A percentile compares a stretch with the other conserved stretches of the same genome.
Evolutionary conservation across 2,888 invertebrate species (phyloP).

Genomic region (Trichogramma evanescens): DNA sequence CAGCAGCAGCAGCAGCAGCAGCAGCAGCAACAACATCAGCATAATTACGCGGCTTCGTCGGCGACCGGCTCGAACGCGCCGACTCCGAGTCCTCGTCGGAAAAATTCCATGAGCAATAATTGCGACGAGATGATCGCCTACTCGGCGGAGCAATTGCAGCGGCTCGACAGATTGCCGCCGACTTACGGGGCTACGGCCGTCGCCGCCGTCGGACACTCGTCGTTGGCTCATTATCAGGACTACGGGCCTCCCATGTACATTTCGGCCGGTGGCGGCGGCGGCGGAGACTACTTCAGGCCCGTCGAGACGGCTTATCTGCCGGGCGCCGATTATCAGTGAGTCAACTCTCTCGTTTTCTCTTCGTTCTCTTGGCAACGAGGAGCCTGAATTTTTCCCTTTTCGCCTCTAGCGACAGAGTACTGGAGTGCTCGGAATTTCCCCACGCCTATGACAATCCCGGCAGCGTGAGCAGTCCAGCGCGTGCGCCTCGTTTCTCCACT

Average conservation of each 20-base stretch:
- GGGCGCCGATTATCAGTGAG: conserved; percentile 31
- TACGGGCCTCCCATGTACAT: conserved; percentile 41
- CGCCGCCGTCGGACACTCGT: conserved; percentile 22
- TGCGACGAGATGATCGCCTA: conserved; percentile 63
- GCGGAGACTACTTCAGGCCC: conserved; percentile 25
- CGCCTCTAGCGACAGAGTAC: conserved; percentile 37
- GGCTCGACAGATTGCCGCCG: conserved; percentile 39
- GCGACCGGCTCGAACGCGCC: conserved; percentile 52
- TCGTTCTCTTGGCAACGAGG: neutral
- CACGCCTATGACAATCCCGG: conserved; percentile 55
- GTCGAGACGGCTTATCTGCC: conserved; percentile 28
- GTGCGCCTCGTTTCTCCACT: conserved; percentile 46
- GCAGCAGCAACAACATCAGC: no score
- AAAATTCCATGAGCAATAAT: conserved; percentile 52
- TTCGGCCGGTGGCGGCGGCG: conserved; percentile 20
- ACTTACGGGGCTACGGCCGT: conserved; percentile 32
- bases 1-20: conserved; percentile 51
- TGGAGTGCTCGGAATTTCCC: conserved; percentile 42
- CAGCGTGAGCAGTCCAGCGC: conserved; percentile 48
- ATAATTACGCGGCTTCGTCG: neutral
- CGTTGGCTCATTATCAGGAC: conserved; percentile 25
- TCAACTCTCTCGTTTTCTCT: conserved; percentile 5
- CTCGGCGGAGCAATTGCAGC: conserved; percentile 36
- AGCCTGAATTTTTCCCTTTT: neutral
- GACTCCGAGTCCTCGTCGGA: conserved; percentile 65